Evolutionary conservation across 2,888 invertebrate species (phyloP).

Genomic region (Agonopterix subpropinquella): DNA sequence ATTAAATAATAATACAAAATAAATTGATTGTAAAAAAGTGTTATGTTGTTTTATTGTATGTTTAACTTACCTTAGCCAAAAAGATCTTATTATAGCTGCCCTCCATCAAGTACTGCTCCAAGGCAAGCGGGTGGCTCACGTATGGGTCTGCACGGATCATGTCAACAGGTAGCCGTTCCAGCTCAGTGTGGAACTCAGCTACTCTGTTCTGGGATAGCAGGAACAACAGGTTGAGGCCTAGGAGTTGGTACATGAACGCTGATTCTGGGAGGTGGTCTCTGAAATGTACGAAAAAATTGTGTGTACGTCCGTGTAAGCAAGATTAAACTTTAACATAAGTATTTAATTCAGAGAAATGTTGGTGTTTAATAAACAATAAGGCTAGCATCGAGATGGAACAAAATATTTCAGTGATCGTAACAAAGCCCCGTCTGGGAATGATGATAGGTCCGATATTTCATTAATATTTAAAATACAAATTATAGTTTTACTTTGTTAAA

Average conservation of each 20-base stretch:
- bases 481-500: no score
- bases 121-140: slow-evolving; percentile 93
- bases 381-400: no score
- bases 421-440: no score
- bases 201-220: slow-evolving; percentile 96
- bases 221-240: slow-evolving; percentile 95
- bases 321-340: no score
- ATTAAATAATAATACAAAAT: no score
- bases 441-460: no score
- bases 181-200: slow-evolving; percentile 98
- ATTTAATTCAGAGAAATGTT: no score
- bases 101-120: slow-evolving; percentile 99
- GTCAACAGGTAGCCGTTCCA: slow-evolving; percentile 94
- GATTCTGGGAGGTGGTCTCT: slow-evolving; percentile 89
- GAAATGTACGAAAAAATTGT: slow-evolving; percentile 18
- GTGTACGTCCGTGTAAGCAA: not conserved
- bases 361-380: no score
- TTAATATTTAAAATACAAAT: no score
- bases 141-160: slow-evolving; percentile 95
- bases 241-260: slow-evolving; percentile 93
- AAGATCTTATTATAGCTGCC: slow-evolving; percentile 99
- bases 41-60: no score
- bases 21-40: no score
- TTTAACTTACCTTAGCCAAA: slow-evolving; percentile 87
- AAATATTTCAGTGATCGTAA: no score